Evolutionary conservation across 2,888 invertebrate species (phyloP).

Genomic region (Liopterus haemorrhoidalis): DNA sequence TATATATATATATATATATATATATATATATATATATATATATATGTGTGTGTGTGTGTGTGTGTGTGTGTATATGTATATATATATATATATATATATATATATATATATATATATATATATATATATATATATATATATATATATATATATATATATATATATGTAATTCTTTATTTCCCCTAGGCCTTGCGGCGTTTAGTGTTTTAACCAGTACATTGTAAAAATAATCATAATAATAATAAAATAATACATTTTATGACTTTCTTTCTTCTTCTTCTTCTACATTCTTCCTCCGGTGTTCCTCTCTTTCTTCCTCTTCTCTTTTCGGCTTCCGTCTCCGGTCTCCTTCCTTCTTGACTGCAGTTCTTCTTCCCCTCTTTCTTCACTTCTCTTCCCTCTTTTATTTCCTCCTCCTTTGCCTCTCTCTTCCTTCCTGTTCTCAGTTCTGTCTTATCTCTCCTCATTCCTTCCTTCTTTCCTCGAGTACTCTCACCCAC

Average conservation of each 20-base stretch:
- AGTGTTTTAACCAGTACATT: too few relatives aligned
- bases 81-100: conserved; percentile 1
- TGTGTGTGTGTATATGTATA: neutral
- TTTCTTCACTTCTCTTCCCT: neutral
- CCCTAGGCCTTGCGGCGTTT: too few relatives aligned
- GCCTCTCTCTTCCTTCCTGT: too few relatives aligned
- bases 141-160: conserved; percentile 10
- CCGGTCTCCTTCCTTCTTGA: neutral
- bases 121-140: neutral
- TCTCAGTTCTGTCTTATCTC: too few relatives aligned
- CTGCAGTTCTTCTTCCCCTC: neutral
- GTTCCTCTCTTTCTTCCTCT: too few relatives aligned
- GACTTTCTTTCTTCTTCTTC: too few relatives aligned
- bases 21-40: conserved; percentile 7
- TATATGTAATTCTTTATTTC: conserved; percentile 7
- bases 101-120: neutral
- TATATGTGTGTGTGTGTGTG: neutral
- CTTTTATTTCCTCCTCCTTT: neutral
- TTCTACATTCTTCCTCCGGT: too few relatives aligned
- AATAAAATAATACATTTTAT: too few relatives aligned
- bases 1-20: neutral
- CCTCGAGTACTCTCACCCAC: too few relatives aligned
- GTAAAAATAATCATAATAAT: too few relatives aligned
- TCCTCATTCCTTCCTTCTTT: too few relatives aligned
- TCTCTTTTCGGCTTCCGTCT: too few relatives aligned